phyloP scores from a whole-genome alignment of 2,797 vertebrate species.

The Typhlichthys subterraneus region DNA sequence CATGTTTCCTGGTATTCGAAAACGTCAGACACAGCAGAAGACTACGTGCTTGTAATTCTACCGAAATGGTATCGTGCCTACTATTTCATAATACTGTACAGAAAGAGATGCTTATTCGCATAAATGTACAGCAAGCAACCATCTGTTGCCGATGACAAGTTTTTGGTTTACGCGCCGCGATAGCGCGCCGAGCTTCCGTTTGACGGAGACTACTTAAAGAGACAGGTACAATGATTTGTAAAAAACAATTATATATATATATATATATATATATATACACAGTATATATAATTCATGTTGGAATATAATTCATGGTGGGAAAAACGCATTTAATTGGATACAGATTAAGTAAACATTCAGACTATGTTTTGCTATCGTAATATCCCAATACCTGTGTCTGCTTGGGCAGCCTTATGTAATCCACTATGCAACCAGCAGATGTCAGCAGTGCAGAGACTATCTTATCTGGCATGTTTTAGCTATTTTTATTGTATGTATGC shows the following conservation, averaged over 20 bases:
- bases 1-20: constrained; percentile 47
- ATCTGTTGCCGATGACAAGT: constrained; percentile 53
- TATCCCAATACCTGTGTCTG: no score
- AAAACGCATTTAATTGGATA: no score
- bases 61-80: background rate
- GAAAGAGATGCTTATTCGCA: background rate
- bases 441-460: constrained; percentile 28
- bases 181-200: constrained; percentile 47
- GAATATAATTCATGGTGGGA: no score
- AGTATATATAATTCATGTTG: no score
- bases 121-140: background rate
- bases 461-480: no score
- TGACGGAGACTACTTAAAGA: constrained; percentile 60
- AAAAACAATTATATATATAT: background rate
- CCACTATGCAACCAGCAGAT: constrained; percentile 28
- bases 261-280: no score
- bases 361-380: no score
- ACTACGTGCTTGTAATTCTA: background rate
- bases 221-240: constrained; percentile 2
- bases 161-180: constrained; percentile 78
- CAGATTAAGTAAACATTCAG: no score
- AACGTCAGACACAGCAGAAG: background rate
- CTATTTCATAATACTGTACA: background rate
- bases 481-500: no score
- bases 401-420: no score